Evolutionary conservation across 2,797 vertebrate genomes (phyloP).

Genomic region (Myripristis murdjan): DNA sequence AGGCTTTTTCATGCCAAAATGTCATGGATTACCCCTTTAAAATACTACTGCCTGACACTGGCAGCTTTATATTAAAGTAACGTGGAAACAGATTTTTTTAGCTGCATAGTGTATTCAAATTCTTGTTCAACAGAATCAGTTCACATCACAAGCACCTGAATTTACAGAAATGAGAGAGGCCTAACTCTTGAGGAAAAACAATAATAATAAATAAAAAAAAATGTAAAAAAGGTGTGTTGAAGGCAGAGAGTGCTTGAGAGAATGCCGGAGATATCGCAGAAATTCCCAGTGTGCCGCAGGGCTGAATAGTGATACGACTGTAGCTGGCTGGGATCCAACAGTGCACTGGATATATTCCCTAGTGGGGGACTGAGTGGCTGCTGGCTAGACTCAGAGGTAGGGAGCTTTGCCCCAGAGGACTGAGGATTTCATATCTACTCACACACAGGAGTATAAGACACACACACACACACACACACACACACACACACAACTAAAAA

Average conservation of each 20-base stretch:
- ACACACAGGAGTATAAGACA: conserved; percentile 22
- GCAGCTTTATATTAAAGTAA: neutral
- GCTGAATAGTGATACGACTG: neutral
- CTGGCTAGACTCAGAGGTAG: neutral
- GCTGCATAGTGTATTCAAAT: no score
- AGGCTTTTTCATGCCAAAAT: no score
- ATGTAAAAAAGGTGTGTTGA: conserved; percentile 4
- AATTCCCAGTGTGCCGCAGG: neutral
- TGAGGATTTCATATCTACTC: conserved; percentile 13
- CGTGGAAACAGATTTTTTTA: no score
- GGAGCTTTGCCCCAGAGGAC: conserved; percentile 12
- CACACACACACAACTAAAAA: conserved; percentile 5
- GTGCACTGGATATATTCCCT: conserved; percentile 8
- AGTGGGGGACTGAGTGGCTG: conserved; percentile 6
- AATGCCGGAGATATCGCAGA: conserved; percentile 3
- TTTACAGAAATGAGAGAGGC: neutral
- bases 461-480: no score
- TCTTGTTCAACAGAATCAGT: no score
- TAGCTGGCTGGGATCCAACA: conserved; percentile 1
- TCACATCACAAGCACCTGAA: neutral
- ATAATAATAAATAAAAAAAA: no score
- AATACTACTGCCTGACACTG: conserved; percentile 63
- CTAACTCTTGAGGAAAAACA: neutral
- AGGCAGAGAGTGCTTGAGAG: conserved; percentile 25
- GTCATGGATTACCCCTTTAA: no score